Evolutionary conservation across 2,888 invertebrate genomes (phyloP), one percentile per base, ranked within the genome.

Genomic region (Chorisops tibialis): DNA sequence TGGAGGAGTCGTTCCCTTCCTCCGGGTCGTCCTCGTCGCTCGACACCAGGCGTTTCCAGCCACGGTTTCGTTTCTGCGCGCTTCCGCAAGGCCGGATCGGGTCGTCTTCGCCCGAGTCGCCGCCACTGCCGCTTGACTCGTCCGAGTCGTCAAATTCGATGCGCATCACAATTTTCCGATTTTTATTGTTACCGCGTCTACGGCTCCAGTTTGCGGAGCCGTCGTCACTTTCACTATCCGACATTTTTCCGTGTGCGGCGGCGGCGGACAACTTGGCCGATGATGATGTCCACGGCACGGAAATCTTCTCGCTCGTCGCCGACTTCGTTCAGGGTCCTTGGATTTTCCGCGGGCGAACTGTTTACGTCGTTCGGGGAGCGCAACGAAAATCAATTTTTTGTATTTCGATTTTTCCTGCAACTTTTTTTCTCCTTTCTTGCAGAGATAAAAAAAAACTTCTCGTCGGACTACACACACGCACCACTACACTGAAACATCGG

Each of bases 151-250:
- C 74, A 49, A 75, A 73, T 65, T 78, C 75, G 47, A 77, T 75
- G 63, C 75, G 73, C 76, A 77, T 78, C 2, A 77, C 74, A 65
- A 77, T 74, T 59, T 74, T 76, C 51, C 75, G 56, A 56, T 24
- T 72, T 62, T 69, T 71, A 7, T 50, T 60, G 39, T 35, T 61
- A 35, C 52, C 63, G 22, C 65, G 61, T 11, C 56, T 45, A 35
- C 21, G 43, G 35, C 52, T 62, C 35, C 6, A 43, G 14, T 48
- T 16, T 51, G 38, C 50, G 37, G 48, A 56, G 9, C 48, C 58
- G 58, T 63, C 65, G 47, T 63, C 65, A 61, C 61, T 64, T 50
- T 65, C 65, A 62, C 65, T 58, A 39, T 61, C 63, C 62, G 65
- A 65, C 65, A 65, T 65, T 59, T 62, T 65, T 35, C 18, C 35